These are phyloP conservation scores for Macrophya annulata DNA, from an alignment of 2,888 invertebrate genomes.

Conservation along the genomic window DNA sequence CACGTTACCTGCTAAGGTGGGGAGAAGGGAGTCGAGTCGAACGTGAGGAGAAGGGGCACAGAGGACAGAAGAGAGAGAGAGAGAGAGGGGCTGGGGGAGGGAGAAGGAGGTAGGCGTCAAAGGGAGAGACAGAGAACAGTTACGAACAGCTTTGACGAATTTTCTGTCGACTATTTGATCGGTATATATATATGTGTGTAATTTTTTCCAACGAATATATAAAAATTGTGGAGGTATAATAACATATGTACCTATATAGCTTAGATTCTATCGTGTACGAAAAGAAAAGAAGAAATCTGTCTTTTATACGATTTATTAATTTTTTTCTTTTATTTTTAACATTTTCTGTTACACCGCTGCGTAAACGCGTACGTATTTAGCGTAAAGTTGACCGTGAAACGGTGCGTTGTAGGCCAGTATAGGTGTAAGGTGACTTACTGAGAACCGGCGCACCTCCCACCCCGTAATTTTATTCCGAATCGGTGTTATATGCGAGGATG, in stretches of 20 bases:
- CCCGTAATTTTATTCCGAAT: background rate
- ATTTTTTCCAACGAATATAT: background rate
- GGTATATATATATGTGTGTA: background rate
- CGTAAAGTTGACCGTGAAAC: conserved; percentile 39
- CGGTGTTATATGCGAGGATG: background rate
- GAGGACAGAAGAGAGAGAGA: background rate
- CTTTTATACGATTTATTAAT: background rate
- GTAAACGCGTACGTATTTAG: background rate
- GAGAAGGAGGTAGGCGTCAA: conserved; percentile 16
- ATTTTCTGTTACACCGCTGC: background rate
- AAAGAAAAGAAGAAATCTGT: background rate
- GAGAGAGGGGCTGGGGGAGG: too few relatives aligned
- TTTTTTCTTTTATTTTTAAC: background rate
- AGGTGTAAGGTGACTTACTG: background rate
- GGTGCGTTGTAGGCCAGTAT: background rate
- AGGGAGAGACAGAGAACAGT: conserved; percentile 51
- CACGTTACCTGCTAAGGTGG: conserved; percentile 65
- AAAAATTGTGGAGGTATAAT: background rate
- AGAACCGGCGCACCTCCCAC: background rate
- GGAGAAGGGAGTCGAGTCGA: conserved; percentile 44
- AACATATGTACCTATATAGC: background rate
- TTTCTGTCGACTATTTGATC: conserved; percentile 18
- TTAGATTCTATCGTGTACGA: background rate
- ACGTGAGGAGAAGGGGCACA: conserved; percentile 51
- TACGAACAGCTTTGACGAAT: conserved; percentile 32